Conservation (phyloP, 2,888 invertebrate genomes). For the Arge pagana region DNA sequence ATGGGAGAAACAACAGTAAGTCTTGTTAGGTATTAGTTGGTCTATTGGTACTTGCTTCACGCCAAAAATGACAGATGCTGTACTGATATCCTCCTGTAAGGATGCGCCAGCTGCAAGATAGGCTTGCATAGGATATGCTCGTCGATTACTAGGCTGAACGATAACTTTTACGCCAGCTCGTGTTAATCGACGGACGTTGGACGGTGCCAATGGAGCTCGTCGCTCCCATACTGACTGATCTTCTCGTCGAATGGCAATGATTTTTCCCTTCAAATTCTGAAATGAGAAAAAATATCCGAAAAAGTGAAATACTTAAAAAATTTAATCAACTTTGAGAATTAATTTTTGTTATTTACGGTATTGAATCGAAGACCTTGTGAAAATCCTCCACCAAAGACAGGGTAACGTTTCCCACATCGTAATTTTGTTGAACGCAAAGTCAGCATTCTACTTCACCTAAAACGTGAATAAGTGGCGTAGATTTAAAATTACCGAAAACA, state of each 20-base stretch:
- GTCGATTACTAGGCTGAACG: constrained; percentile 96
- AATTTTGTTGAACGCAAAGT: constrained; percentile 32
- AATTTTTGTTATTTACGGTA: constrained; percentile 24
- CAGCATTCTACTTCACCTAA: constrained; percentile 33
- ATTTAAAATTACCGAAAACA: no score
- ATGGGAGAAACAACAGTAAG: constrained; percentile 98
- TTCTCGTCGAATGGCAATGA: constrained; percentile 86
- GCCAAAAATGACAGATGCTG: constrained; percentile 95
- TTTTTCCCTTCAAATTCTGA: constrained; percentile 64
- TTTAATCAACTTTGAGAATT: not conserved
- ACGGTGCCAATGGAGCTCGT: constrained; percentile 91
- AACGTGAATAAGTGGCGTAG: no score
- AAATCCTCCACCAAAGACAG: not conserved
- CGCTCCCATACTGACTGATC: constrained; percentile 96
- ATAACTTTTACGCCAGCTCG: constrained; percentile 90
- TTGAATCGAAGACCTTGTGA: constrained; percentile 24
- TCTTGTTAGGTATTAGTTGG: constrained; percentile 91
- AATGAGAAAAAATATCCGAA: constrained; percentile 10
- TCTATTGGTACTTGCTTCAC: constrained; percentile 96
- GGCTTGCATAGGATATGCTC: constrained; percentile 96
- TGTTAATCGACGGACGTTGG: constrained; percentile 87
- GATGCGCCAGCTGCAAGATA: constrained; percentile 92
- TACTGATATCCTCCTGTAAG: constrained; percentile 94
- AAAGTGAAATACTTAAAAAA: not conserved
- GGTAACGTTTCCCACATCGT: constrained; percentile 24